Evolutionary conservation across 1,140 invertebrate genomes (phyloP), one percentile per base, ranked within the genome.

Genomic region (Chironomus striatipennis): DNA sequence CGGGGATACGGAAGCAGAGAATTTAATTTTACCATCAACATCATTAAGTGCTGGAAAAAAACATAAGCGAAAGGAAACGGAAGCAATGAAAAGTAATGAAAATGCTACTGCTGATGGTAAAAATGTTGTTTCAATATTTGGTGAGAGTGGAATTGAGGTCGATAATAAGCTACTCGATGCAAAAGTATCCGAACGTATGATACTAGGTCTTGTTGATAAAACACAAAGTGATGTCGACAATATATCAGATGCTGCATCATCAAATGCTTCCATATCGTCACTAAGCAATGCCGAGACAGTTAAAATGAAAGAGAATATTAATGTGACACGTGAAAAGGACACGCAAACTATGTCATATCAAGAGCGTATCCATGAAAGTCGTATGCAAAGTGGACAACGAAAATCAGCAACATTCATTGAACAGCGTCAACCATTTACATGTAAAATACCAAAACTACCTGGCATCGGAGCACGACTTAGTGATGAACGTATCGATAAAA

Each of bases 201-300:
- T 75, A 43, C 42, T 75, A 15, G 74, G 74, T 43, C 57, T 75
- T 12, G 74, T 75, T 43, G 67, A 72, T 34, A 12, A 15, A 67
- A 15, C 47, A 65, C 12, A 43, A 42, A 10, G 9, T 15, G 24
- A 42, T 6, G 12, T 57, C n/a, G 42, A 73, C 7, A 73, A 42
- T 73, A 15, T 73, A 6, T 18, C 42, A 4, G 73, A 73, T 42
- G 15, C 15, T 74, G 43, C 42, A n/a, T 74, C 17, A 74, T 24
- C 42, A 74, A 42, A 42, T 74, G 47, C 42, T 24, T 42, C 73
- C 9, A n/a, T 74, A 9, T 21, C 21, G 17, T 57, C 20, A n/a
- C 7, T 74, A 34, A 47, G 20, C 18, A 7, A 74, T 15, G 42
- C 47, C 9, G 73, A 74, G 43, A 74, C 65, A 8, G 42, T 74